Evolutionary conservation across 64 coral and sea anemone species (phyloP).

Genomic region (Actinia tenebrosa): DNA sequence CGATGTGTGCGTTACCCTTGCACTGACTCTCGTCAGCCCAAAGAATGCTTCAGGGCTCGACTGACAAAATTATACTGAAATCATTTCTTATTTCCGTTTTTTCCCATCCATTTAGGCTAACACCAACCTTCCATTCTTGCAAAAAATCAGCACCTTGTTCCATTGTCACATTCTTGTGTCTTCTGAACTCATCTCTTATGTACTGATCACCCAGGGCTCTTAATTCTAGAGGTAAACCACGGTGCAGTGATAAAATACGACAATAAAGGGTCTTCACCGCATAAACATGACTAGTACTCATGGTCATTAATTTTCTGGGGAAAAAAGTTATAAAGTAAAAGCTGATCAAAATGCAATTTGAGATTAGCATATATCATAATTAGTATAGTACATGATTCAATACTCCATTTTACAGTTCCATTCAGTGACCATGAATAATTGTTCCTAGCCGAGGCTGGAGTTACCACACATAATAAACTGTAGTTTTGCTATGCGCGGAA

Average conservation of each 20-base stretch:
- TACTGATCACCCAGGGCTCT: constrained; percentile 90
- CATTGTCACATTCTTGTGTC: constrained; percentile 58
- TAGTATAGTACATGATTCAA: too few species aligned
- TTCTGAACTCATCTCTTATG: constrained; percentile 73
- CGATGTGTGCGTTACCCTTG: too few species aligned
- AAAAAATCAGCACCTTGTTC: constrained; percentile 62
- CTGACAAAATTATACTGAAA: too few species aligned
- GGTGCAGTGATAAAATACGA: constrained; percentile 71
- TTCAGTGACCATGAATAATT: too few species aligned
- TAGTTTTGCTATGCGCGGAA: too few species aligned
- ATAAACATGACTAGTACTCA: neutral
- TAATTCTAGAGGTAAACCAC: constrained; percentile 46
- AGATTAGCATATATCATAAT: neutral
- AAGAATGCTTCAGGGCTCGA: too few species aligned
- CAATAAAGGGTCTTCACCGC: constrained; percentile 48
- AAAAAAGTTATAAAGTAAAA: neutral
- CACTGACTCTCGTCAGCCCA: too few species aligned
- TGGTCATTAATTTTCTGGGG: neutral
- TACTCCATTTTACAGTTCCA: too few species aligned
- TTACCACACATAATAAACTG: too few species aligned
- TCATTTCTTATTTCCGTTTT: too few species aligned
- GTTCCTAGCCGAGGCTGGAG: too few species aligned
- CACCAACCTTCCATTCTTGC: constrained; percentile 78
- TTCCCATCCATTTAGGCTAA: too few species aligned
- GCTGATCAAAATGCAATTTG: neutral